A percentile compares a stretch with the other conserved stretches of the same genome.
Conservation (phyloP, 1,140 invertebrate genomes). For the Aporrectodea caliginosa region DNA sequence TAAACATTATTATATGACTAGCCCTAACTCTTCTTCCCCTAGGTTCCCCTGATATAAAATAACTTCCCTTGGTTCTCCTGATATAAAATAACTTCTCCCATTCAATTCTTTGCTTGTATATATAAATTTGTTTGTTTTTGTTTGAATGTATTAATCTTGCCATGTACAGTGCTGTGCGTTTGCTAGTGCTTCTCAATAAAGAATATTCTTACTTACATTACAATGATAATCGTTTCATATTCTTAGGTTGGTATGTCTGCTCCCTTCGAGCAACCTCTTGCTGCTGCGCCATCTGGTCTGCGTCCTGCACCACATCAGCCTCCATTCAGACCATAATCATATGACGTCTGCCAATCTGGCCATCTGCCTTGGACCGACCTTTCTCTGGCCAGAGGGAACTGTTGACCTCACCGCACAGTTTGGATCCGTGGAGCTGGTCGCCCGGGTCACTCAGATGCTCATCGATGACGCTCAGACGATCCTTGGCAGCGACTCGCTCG, state of each 20-base stretch:
- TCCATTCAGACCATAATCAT: not conserved
- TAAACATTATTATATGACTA: too few relatives aligned
- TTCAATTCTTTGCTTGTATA: too few relatives aligned
- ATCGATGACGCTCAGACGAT: not conserved
- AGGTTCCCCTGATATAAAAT: too few relatives aligned
- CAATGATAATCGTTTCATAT: too few relatives aligned
- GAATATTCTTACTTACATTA: too few relatives aligned
- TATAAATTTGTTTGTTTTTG: too few relatives aligned
- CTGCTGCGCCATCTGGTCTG: not conserved
- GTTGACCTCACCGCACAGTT: not conserved
- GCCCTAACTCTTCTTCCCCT: too few relatives aligned
- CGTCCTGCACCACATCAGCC: not conserved
- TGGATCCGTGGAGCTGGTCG: not conserved
- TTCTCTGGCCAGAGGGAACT: not conserved
- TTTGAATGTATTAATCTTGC: too few relatives aligned
- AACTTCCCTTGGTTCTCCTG: too few relatives aligned
- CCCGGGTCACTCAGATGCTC: not conserved
- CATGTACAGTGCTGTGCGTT: too few relatives aligned
- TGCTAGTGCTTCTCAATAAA: too few relatives aligned
- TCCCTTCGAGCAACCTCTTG: not conserved
- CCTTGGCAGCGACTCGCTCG: not conserved
- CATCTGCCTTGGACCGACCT: not conserved
- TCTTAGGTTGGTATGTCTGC: not conserved
- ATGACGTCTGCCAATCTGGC: not conserved
- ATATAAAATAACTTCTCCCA: too few relatives aligned